Evolutionary conservation across 2,888 invertebrate species (phyloP).

Genomic region (Coronaproctus castanopsis): DNA sequence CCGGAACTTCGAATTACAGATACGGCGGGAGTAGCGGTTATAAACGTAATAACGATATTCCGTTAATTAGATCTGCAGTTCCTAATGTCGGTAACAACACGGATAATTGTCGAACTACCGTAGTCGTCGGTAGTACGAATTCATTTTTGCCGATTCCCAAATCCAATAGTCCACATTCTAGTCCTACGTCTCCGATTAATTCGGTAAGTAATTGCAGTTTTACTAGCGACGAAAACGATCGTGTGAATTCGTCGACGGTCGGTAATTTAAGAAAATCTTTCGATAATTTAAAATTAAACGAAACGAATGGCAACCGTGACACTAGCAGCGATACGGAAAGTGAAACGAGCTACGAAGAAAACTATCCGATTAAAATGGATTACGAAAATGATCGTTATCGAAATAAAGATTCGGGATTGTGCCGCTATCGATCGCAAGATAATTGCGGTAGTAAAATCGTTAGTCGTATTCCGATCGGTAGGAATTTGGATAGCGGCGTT

Average conservation of each 20-base stretch:
- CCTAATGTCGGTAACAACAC: no score
- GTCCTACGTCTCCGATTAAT: background rate
- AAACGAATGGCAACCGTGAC: background rate
- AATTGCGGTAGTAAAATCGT: background rate
- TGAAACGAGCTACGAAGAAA: slow-evolving; percentile 8
- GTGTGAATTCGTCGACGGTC: slow-evolving; percentile 1
- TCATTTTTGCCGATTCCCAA: background rate
- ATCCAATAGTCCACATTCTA: background rate
- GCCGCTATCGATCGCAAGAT: no score
- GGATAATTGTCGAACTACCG: no score
- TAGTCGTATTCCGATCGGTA: background rate
- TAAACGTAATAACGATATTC: slow-evolving; percentile 1
- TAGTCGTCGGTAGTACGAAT: no score
- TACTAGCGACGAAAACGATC: background rate
- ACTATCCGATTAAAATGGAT: slow-evolving; percentile 15
- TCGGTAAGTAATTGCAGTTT: no score
- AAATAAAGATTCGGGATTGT: no score
- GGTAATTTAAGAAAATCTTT: background rate
- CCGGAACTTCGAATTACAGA: no score
- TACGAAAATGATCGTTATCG: background rate
- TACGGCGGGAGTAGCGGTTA: slow-evolving; percentile 9
- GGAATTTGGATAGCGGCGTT: background rate
- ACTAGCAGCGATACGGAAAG: background rate
- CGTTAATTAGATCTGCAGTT: no score
- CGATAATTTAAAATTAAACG: background rate